Base-by-base conservation (phyloP, 2,888 invertebrate species). In the Odontocolon sp. region DNA sequence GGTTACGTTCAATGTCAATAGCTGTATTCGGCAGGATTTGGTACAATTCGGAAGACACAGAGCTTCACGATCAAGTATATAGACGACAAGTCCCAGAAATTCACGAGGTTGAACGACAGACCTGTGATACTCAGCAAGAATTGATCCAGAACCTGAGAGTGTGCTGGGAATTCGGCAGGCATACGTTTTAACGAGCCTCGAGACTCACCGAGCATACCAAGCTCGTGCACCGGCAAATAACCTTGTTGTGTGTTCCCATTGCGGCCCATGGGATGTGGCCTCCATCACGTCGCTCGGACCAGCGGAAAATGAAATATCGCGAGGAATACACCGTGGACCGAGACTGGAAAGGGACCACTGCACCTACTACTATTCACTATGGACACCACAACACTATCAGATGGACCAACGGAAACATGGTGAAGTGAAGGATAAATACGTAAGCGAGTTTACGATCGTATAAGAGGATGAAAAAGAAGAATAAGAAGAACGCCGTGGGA, bases 251-350 rank as follows among this genome's bases (percentile, higher is more conserved):
- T 26, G 56, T 61, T 71, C 61, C 77, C 66, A 80, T 69, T 78
- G 79, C 71, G 78, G 74, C 82, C 80, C 81, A 54, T 75, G 82
- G 84, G 84, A 80, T 54, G 57, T 72, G 73, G 77, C 77, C 77
- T 66, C 78, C 69, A 77, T 81, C 69, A 77, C 66, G 78, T 72
- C 79, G 77, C 81, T 81, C 81, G 81, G 79, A 79, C 81, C 80
- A 78, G 78, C 82, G 82, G 82, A 84, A 84, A 83, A 84, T 83
- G 83, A 84, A 84, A 82, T 83, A 82, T 81, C 78, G 75, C 75
- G 70, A 59, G 16, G 63, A 68, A 61, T 52, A 59, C 56, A 61
- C 56, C 54, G 57, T 72, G 56, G 54, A 50, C 59, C 59, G 57
- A 52, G 57, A 54, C 67, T 42, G 42, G 54, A 67, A 47, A 52